Conservation (phyloP, 2,888 invertebrate species). For the Mesochorus sp. region DNA sequence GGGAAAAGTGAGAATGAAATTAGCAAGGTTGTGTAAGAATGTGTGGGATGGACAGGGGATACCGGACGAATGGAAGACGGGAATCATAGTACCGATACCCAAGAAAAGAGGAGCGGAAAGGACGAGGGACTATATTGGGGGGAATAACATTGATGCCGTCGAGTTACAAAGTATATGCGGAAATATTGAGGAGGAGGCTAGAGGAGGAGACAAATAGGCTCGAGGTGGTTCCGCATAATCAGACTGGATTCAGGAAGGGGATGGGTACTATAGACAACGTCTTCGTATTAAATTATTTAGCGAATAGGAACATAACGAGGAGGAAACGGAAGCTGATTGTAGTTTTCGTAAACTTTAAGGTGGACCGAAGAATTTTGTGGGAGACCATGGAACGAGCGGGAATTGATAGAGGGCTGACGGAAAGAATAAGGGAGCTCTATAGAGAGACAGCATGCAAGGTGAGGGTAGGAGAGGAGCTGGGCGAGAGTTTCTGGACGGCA, state of each 20-base stretch:
- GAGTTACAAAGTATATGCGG: slow-evolving; percentile 21
- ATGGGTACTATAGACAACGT: neutral
- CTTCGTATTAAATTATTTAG: neutral
- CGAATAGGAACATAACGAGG: neutral
- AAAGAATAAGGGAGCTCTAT: no score
- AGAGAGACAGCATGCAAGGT: neutral
- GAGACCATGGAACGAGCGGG: slow-evolving; percentile 11
- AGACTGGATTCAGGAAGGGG: neutral
- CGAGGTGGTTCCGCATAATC: neutral
- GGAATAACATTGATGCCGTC: slow-evolving; percentile 37
- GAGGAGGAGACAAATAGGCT: neutral
- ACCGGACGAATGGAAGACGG: no score
- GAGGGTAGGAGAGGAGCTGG: neutral
- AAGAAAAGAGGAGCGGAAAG: no score
- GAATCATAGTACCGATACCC: no score
- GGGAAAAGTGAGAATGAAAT: no score
- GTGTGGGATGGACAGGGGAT: no score
- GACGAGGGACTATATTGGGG: slow-evolving; percentile 17
- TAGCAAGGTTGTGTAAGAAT: no score
- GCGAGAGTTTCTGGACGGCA: slow-evolving; percentile 44
- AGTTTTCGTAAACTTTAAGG: neutral
- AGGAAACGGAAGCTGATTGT: neutral
- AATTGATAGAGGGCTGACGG: no score
- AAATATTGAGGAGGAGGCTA: neutral
- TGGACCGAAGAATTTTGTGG: neutral